These are phyloP conservation scores for Pristionchus pacificus DNA, from an alignment of 1,140 invertebrate genomes.

Conservation along the genomic window DNA sequence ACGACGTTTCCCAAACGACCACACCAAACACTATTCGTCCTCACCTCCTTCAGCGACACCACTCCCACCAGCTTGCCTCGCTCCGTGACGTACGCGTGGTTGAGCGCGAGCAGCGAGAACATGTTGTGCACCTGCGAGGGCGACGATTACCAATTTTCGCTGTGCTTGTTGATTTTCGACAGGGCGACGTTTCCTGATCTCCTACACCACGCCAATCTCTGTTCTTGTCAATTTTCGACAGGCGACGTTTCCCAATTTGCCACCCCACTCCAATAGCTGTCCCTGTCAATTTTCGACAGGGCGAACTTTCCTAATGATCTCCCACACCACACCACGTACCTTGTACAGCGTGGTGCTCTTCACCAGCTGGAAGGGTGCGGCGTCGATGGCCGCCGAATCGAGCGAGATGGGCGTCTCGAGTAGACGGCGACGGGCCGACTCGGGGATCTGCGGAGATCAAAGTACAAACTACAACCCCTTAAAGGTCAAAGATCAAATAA, in stretches of 20 bases:
- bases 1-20: too few relatives aligned
- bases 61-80: conserved; percentile 91
- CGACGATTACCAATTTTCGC: too few relatives aligned
- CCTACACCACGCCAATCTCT: too few relatives aligned
- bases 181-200: too few relatives aligned
- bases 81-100: conserved; percentile 94
- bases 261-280: too few relatives aligned
- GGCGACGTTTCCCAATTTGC: too few relatives aligned
- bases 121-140: conserved; percentile 90
- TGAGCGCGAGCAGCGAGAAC: conserved; percentile 92
- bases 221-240: too few relatives aligned
- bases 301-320: too few relatives aligned
- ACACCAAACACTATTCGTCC: not conserved
- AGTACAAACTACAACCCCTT: too few relatives aligned
- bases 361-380: conserved; percentile 93
- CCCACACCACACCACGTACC: conserved; percentile 55
- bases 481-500: too few relatives aligned
- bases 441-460: not conserved
- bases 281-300: too few relatives aligned
- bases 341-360: conserved; percentile 91
- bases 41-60: conserved; percentile 87
- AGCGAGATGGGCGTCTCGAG: conserved; percentile 69
- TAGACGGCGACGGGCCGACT: not conserved
- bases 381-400: conserved; percentile 83
- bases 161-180: too few relatives aligned